Conservation (phyloP, 1,140 invertebrate genomes). For the Phocides pigmalion region DNA sequence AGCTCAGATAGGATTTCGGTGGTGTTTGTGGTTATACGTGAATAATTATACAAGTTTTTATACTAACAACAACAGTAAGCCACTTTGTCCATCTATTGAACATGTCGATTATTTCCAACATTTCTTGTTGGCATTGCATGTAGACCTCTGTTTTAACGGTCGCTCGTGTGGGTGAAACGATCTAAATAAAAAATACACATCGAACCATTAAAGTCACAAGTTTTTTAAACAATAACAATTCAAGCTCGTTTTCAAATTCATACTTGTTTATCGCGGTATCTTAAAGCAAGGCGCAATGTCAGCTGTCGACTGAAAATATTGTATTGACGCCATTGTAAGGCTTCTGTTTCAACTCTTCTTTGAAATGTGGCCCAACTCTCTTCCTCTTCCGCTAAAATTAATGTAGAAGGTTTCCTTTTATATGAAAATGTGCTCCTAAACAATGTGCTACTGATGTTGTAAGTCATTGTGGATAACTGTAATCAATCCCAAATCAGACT, state of each 20-base stretch:
- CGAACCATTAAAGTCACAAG: background rate
- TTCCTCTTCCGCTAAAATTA: constrained; percentile 40
- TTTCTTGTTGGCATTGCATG: constrained; percentile 59
- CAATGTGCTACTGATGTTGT: too few species aligned
- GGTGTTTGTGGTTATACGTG: too few species aligned
- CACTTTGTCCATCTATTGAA: constrained; percentile 72
- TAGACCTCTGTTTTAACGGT: constrained; percentile 60
- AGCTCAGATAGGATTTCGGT: too few species aligned
- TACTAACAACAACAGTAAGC: constrained; percentile 63
- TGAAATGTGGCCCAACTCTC: constrained; percentile 58
- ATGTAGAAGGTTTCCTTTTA: too few species aligned
- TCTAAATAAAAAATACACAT: constrained; percentile 40
- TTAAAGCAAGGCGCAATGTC: constrained; percentile 56
- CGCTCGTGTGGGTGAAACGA: constrained; percentile 56
- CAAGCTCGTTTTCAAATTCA: background rate
- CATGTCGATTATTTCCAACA: constrained; percentile 70
- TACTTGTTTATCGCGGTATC: constrained; percentile 68
- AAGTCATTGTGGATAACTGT: too few species aligned
- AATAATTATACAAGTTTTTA: too few species aligned
- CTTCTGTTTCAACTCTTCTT: constrained; percentile 58
- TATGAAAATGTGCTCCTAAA: too few species aligned
- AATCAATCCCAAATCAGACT: too few species aligned
- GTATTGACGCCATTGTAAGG: constrained; percentile 72
- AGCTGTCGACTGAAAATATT: constrained; percentile 67
- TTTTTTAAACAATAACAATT: background rate